Conservation (phyloP, 1,140 invertebrate species). For the Zaprionus taronus region DNA sequence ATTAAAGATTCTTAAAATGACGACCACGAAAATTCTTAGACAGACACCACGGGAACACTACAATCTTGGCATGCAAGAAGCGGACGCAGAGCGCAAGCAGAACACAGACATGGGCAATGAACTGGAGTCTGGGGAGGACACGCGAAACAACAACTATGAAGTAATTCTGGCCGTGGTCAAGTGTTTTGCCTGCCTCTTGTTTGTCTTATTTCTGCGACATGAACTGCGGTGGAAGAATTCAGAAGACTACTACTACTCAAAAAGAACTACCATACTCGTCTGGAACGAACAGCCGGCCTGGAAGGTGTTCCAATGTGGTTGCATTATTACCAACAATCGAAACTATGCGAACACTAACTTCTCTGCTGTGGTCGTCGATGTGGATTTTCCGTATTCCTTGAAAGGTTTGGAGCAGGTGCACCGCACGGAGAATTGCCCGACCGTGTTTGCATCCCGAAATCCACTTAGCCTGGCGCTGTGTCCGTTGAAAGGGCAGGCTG, state of each 20-base stretch:
- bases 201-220: not conserved
- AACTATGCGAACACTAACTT: not conserved
- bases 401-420: conserved; percentile 8
- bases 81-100: not conserved
- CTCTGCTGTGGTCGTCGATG: conserved; percentile 60
- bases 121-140: too few species aligned
- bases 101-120: not conserved
- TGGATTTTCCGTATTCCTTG: conserved; percentile 43
- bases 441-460: conserved; percentile 38
- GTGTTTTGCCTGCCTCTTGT: not conserved
- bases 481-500: not conserved
- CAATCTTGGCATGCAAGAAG: not conserved
- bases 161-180: not conserved
- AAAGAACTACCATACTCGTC: conserved; percentile 33
- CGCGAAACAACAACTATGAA: not conserved
- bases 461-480: conserved; percentile 34
- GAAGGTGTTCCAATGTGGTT: conserved; percentile 47
- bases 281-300: conserved; percentile 38
- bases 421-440: conserved; percentile 19
- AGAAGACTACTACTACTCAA: not conserved
- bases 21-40: conserved; percentile 19
- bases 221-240: not conserved
- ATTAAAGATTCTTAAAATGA: conserved; percentile 15
- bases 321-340: conserved; percentile 43
- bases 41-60: too few species aligned